Base-by-base conservation (phyloP, 1,140 invertebrate species). In the Hermetia illucens region DNA sequence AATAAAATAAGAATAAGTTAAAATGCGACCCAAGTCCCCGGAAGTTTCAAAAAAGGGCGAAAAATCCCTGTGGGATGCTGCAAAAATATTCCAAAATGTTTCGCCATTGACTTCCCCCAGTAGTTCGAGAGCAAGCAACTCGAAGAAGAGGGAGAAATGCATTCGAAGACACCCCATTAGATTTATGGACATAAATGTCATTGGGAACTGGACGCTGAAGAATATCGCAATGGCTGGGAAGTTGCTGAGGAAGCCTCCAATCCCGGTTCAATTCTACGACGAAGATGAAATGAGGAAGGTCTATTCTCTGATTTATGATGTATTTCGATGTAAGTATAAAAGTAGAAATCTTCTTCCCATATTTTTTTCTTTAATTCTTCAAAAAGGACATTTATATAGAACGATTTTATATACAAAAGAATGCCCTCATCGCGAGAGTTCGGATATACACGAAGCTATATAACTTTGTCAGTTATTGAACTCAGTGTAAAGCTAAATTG, bases 231-330 rank as follows among this genome's bases (percentile, higher is more conserved):
- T 73, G 57, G 74, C 75, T 2, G 74, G 67, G 3, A 61, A 69
- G 32, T 52, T 78, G 2, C 54, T 78, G 1, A 54, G 52, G 35
- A 66, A 66, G 4, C 72, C 71, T 3, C 66, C 72, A 0, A 35
- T 66, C 34, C 21, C 47, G 0, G 68, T 71, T 0, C 31, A 52
- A 9, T 78, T 77, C 43, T 52, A 61, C 1, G 75, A 84, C 47
- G 78, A 82, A 48, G 77, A 81, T 29, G 77, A 83, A 49, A 83
- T 83, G 79, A 62, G 79, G 41, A 62, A 75, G 43, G 79, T 83
- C 2, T 81, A 79, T 41, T 75, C 77, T 0, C 58, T 85, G 8
- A 77, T 82, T 48, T 84, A 82, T 51, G 80, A 84, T 49, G 79
- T 82, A 2, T 75, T 82, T 39, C 59, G 82, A 53, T 83, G 82